A percentile compares a stretch with the other conserved stretches of the same genome.
These are phyloP conservation scores for Thamnophis elegans DNA, from an alignment of 2,797 vertebrate genomes.

Conservation along the genomic window DNA sequence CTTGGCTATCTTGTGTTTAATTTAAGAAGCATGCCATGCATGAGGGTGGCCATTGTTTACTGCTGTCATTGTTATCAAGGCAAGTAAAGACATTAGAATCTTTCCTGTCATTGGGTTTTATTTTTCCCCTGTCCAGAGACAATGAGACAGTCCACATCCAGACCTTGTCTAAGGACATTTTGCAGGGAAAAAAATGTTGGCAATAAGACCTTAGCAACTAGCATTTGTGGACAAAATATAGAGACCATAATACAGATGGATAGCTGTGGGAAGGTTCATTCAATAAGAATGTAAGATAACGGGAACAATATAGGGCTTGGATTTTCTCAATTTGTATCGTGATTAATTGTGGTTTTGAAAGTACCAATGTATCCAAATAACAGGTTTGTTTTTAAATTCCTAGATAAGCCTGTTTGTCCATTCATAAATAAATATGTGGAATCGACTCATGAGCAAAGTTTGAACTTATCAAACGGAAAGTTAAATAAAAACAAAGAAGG, in stretches of 20 bases:
- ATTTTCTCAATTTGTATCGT: neutral
- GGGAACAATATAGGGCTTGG: neutral
- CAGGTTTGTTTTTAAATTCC: neutral
- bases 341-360: neutral
- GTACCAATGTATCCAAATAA: neutral
- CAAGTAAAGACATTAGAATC: slow-evolving; percentile 68
- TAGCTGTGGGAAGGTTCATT: neutral
- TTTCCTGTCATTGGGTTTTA: slow-evolving; percentile 62
- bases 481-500: neutral
- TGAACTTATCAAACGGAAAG: neutral
- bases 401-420: neutral
- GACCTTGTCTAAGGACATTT: slow-evolving; percentile 64
- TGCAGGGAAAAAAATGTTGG: slow-evolving; percentile 59
- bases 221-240: neutral
- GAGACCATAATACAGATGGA: neutral
- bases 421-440: neutral
- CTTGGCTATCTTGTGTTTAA: slow-evolving; percentile 69
- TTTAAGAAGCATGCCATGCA: slow-evolving; percentile 65
- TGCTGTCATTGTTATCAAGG: slow-evolving; percentile 67
- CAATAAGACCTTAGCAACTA: slow-evolving; percentile 31
- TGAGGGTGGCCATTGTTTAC: slow-evolving; percentile 67
- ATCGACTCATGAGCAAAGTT: neutral
- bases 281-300: neutral
- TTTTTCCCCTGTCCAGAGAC: slow-evolving; percentile 59
- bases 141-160: slow-evolving; percentile 58